Conservation (phyloP, 2,797 vertebrate species). For the Darevskia mixta region DNA sequence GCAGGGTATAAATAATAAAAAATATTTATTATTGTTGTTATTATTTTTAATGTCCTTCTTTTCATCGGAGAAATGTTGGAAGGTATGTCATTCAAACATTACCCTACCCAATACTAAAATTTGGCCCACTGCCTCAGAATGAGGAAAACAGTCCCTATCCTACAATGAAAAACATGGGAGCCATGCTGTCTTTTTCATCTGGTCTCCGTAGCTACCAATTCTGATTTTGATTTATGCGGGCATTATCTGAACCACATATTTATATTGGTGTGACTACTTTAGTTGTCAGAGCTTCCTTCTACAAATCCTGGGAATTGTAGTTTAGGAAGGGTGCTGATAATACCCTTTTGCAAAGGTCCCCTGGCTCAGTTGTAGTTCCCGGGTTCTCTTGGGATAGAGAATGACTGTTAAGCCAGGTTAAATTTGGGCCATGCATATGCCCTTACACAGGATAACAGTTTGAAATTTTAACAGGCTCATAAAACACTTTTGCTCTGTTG, state of each 20-base stretch:
- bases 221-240: background rate
- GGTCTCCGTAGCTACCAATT: background rate
- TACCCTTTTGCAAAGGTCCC: background rate
- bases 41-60: background rate
- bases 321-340: background rate
- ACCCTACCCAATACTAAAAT: no score
- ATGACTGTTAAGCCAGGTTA: background rate
- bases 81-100: no score
- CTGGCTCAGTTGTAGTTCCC: background rate
- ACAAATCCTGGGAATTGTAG: background rate
- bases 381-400: background rate
- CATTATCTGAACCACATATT: background rate
- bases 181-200: background rate
- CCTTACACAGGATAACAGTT: background rate
- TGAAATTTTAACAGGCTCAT: constrained; percentile 23
- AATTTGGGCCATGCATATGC: background rate
- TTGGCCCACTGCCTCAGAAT: background rate
- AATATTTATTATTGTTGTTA: background rate
- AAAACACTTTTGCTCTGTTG: constrained; percentile 19
- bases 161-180: background rate
- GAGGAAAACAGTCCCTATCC: background rate
- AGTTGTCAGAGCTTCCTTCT: background rate
- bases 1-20: background rate
- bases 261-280: constrained; percentile 10
- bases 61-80: no score